These are phyloP conservation scores for Craterocephalus amniculus DNA, from an alignment of 2,797 vertebrate species.

Conservation along the genomic window DNA sequence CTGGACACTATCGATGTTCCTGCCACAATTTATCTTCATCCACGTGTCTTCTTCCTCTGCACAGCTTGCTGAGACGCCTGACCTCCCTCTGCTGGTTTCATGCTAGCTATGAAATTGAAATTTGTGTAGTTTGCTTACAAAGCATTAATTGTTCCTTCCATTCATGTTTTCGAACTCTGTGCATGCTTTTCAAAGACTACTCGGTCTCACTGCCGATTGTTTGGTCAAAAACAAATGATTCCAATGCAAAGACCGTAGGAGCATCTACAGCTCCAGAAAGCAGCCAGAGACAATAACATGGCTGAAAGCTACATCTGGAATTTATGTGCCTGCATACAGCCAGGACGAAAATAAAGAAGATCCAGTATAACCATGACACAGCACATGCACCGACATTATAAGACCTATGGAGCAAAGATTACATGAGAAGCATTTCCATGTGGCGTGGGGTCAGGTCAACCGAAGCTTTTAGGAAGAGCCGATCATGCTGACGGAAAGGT, in stretches of 20 bases:
- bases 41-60: neutral
- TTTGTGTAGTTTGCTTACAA: neutral
- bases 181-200: neutral
- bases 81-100: neutral
- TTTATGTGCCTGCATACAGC: neutral
- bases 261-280: neutral
- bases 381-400: neutral
- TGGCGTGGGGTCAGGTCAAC: neutral
- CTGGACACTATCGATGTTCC: neutral
- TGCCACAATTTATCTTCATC: neutral
- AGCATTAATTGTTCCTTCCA: neutral
- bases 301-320: neutral
- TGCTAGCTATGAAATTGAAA: neutral
- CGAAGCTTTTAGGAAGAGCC: neutral
- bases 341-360: neutral
- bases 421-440: no score
- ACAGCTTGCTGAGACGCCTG: neutral
- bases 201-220: neutral
- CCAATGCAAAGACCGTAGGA: neutral
- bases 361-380: neutral
- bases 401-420: neutral
- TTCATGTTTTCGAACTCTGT: neutral
- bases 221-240: neutral
- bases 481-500: no score
- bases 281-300: neutral